Evolutionary conservation across 2,797 vertebrate genomes (phyloP).

Genomic region (Ispidina picta): DNA sequence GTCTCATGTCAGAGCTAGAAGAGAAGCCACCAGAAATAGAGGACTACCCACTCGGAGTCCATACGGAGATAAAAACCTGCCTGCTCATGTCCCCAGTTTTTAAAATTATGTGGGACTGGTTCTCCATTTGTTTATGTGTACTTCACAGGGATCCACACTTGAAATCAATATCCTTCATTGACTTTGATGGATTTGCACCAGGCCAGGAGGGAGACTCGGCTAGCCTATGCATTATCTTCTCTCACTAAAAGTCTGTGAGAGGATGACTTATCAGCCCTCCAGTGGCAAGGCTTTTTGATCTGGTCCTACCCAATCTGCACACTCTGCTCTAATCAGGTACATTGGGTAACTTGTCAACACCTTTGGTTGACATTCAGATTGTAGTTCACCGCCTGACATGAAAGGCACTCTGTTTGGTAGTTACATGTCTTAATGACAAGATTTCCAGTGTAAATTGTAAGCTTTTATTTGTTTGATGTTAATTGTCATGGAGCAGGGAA

Average conservation of each 20-base stretch:
- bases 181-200: conserved; percentile 44
- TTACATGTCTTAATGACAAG: conserved; percentile 18
- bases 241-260: background rate
- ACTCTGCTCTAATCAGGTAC: background rate
- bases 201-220: background rate
- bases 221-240: background rate
- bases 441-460: background rate
- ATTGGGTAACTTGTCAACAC: background rate
- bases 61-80: background rate
- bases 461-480: conserved; percentile 41
- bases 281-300: conserved; percentile 2
- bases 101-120: background rate
- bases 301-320: rapidly evolving
- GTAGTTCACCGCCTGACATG: background rate
- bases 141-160: conserved; percentile 4
- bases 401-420: background rate
- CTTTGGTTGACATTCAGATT: background rate
- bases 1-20: background rate
- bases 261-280: background rate
- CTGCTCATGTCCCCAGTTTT: background rate
- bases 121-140: background rate
- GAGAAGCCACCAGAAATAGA: conserved; percentile 4
- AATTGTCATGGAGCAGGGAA: background rate
- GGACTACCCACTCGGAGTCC: background rate
- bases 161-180: conserved; percentile 43